Evolutionary conservation across 2,113 vertebrate genomes (phyloP).

Genomic region (Uropsilus gracilis): DNA sequence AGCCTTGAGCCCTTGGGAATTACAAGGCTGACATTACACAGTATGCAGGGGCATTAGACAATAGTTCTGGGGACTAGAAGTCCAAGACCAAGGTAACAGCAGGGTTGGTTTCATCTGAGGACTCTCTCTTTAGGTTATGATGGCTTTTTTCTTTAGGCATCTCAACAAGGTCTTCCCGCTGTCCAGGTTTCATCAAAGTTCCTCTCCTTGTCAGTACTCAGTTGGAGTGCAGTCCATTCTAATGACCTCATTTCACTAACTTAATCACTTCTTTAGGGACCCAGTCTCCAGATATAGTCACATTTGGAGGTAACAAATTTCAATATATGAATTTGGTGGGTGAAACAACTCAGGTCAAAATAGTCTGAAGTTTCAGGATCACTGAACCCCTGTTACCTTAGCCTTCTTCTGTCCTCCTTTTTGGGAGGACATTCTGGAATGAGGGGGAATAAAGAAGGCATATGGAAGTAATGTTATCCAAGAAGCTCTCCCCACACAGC

Average conservation of each 20-base stretch:
- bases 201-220: neutral
- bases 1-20: too few relatives aligned
- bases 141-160: neutral
- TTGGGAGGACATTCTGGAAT: neutral
- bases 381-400: neutral
- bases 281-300: neutral
- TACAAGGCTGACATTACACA: too few relatives aligned
- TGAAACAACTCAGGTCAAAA: neutral
- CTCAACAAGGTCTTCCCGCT: neutral
- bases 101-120: neutral
- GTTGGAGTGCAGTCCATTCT: neutral
- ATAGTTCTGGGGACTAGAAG: neutral
- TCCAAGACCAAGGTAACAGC: neutral
- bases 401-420: neutral
- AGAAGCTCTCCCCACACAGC: neutral
- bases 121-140: neutral
- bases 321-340: too few relatives aligned
- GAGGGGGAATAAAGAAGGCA: neutral
- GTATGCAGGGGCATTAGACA: neutral
- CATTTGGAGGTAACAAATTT: neutral
- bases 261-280: neutral
- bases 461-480: rapidly evolving
- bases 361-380: neutral
- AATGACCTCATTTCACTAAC: neutral
- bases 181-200: too few relatives aligned